These are phyloP conservation scores for Saccostrea glomerata DNA, from an alignment of 1,140 invertebrate species.

Conservation along the genomic window DNA sequence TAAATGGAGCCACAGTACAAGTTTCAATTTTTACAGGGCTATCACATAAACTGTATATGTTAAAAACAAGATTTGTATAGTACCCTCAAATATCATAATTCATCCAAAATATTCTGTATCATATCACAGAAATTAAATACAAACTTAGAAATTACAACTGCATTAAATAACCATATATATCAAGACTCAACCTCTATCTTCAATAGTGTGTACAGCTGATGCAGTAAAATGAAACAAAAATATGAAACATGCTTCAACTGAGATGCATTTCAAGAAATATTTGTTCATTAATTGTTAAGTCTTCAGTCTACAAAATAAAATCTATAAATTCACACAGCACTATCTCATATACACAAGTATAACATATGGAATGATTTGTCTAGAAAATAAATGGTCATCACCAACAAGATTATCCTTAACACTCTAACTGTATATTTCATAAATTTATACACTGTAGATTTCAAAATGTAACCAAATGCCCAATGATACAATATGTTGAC, in stretches of 20 bases:
- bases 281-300: background rate
- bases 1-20: background rate
- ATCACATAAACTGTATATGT: background rate
- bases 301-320: background rate
- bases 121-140: background rate
- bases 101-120: background rate
- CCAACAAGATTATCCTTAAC: background rate
- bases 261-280: background rate
- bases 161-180: background rate
- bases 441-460: too few species aligned
- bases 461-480: background rate
- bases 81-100: background rate
- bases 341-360: background rate
- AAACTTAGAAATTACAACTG: background rate
- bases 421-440: too few species aligned
- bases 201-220: background rate
- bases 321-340: background rate
- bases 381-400: background rate
- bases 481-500: background rate
- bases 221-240: background rate
- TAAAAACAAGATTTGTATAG: slow-evolving; percentile 4
- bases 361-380: slow-evolving; percentile 5
- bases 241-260: background rate
- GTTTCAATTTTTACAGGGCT: background rate
- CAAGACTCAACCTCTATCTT: slow-evolving; percentile 2